Evolutionary conservation across 2,888 invertebrate species (phyloP).

Genomic region (Hylaea fasciaria): DNA sequence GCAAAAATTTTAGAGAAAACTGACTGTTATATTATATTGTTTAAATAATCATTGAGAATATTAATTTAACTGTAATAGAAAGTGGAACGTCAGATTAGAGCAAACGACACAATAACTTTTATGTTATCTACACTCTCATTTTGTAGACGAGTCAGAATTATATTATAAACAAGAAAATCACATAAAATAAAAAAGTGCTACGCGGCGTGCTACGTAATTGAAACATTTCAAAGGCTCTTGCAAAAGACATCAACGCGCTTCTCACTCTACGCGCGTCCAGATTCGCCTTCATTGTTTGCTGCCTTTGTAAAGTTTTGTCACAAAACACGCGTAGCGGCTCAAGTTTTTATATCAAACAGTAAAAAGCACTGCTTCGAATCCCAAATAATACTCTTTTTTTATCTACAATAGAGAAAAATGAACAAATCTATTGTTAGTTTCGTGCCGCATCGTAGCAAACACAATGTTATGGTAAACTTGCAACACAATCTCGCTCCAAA

Average conservation of each 20-base stretch:
- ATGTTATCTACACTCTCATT: background rate
- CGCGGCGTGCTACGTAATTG: constrained; percentile 36
- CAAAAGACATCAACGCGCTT: constrained; percentile 73
- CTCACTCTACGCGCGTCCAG: constrained; percentile 12
- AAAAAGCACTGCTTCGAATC: constrained; percentile 19
- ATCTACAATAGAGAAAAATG: constrained; percentile 19
- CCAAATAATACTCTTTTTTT: constrained; percentile 26
- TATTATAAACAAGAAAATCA: background rate
- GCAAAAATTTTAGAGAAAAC: constrained; percentile 15
- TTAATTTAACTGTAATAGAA: background rate
- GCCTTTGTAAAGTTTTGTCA: constrained; percentile 16
- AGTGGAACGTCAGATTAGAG: background rate
- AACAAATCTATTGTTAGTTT: constrained; percentile 19
- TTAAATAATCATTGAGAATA: background rate
- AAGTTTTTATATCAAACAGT: constrained; percentile 21
- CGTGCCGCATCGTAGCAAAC: constrained; percentile 10
- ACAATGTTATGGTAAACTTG: constrained; percentile 31
- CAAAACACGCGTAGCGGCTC: constrained; percentile 32
- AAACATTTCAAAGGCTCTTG: constrained; percentile 35
- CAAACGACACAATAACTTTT: background rate
- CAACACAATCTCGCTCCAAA: constrained; percentile 25
- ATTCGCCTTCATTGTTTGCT: background rate
- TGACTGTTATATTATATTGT: background rate
- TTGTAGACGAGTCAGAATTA: no score
- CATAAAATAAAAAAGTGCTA: constrained; percentile 34